These are phyloP conservation scores for Channa argus DNA, from an alignment of 2,113 vertebrate genomes.

Conservation along the genomic window DNA sequence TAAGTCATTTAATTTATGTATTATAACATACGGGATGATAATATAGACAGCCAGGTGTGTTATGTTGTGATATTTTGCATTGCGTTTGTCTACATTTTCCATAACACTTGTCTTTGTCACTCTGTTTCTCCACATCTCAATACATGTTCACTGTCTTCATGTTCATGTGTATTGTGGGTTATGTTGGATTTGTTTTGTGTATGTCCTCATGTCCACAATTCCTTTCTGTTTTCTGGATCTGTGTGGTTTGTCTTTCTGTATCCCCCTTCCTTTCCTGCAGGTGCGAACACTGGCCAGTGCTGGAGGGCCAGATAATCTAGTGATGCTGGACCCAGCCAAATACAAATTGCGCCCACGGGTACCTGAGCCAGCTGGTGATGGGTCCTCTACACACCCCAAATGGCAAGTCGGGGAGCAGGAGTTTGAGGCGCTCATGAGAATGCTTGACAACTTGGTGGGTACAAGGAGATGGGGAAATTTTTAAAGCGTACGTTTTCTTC, in stretches of 20 bases:
- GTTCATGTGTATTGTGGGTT: conserved; percentile 8
- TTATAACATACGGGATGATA: not conserved
- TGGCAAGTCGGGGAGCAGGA: conserved; percentile 98
- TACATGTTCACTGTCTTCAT: conserved; percentile 32
- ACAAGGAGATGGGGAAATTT: not conserved
- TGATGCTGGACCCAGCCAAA: conserved; percentile 93
- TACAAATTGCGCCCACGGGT: conserved; percentile 91
- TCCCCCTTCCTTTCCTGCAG: conserved; percentile 72
- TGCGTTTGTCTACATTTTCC: conserved; percentile 34
- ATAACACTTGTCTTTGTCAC: conserved; percentile 46
- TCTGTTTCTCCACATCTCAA: conserved; percentile 41
- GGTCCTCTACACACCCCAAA: conserved; percentile 84
- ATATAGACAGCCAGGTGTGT: not conserved
- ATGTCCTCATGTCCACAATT: conserved; percentile 14
- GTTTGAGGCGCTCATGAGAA: conserved; percentile 97
- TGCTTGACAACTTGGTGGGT: conserved; percentile 98
- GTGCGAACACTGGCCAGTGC: conserved; percentile 96
- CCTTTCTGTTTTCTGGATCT: conserved; percentile 14
- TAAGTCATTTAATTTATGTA: not conserved
- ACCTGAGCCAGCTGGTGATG: conserved; percentile 87
- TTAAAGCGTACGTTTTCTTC: too few relatives aligned
- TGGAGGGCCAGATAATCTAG: conserved; percentile 96
- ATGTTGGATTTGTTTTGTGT: conserved; percentile 12
- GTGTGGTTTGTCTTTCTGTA: conserved; percentile 23
- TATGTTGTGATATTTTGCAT: conserved; percentile 9